A percentile compares a stretch with the other conserved stretches of the same genome.
Conservation (phyloP, 2,113 vertebrate species). For the Boulengeromyrus knoepffleri region DNA sequence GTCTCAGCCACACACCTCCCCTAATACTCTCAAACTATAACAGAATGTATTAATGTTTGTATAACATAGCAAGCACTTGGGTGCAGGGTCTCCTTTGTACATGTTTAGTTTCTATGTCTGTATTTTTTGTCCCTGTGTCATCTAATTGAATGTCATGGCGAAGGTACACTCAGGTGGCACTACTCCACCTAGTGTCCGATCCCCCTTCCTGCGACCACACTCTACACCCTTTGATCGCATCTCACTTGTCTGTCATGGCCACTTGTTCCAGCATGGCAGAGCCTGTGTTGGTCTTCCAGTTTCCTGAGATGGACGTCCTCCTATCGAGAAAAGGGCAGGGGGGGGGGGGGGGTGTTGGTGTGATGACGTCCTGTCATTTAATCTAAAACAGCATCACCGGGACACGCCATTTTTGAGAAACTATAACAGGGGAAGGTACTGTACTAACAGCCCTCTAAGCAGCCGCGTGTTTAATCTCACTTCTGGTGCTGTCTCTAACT, state of each 20-base stretch:
- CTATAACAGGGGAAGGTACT: neutral
- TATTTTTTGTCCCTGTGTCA: neutral
- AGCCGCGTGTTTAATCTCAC: neutral
- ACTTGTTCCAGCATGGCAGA: constrained; percentile 99
- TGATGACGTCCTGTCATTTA: neutral
- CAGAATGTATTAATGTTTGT: neutral
- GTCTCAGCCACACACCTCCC: neutral
- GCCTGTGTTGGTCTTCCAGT: constrained; percentile 98
- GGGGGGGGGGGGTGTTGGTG: neutral
- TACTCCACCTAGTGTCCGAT: neutral
- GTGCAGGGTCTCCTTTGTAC: neutral
- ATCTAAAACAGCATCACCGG: neutral
- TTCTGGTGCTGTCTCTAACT: neutral
- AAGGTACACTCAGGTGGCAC: neutral
- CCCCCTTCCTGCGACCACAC: neutral
- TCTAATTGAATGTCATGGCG: neutral
- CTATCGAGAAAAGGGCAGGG: constrained; percentile 48
- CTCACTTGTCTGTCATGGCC: constrained; percentile 97
- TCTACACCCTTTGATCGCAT: neutral
- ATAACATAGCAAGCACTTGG: neutral
- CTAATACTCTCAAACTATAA: neutral
- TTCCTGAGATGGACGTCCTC: constrained; percentile 97
- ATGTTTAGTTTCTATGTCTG: neutral
- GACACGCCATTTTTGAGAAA: neutral
- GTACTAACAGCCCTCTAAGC: neutral